Conservation (phyloP, 2,888 invertebrate species). For the Platynereis dumerilii region DNA sequence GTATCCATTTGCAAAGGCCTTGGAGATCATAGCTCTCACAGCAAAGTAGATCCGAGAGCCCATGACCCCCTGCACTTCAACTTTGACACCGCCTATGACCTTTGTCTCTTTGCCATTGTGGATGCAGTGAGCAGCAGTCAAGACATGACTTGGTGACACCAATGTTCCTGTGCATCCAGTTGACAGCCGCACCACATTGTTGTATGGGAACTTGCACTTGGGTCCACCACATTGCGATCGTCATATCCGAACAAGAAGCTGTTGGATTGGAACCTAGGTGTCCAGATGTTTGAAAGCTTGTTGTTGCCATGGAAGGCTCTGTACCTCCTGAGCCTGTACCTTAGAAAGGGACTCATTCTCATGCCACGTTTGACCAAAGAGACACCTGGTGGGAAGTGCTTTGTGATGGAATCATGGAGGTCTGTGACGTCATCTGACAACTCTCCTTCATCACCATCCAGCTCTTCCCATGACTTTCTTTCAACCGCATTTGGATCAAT, state of each 20-base stretch:
- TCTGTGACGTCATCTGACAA: too few relatives aligned
- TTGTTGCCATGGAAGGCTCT: background rate
- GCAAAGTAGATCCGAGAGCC: slow-evolving; percentile 46
- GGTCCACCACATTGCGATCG: slow-evolving; percentile 38
- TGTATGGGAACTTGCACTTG: slow-evolving; percentile 45
- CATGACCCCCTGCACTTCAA: slow-evolving; percentile 47
- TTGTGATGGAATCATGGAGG: too few relatives aligned
- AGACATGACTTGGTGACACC: slow-evolving; percentile 48
- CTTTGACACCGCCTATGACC: slow-evolving; percentile 46
- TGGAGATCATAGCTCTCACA: slow-evolving; percentile 46
- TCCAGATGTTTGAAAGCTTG: background rate
- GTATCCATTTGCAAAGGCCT: slow-evolving; percentile 25
- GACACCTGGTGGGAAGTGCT: too few relatives aligned
- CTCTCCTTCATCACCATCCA: too few relatives aligned
- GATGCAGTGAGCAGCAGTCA: slow-evolving; percentile 58
- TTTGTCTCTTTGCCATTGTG: slow-evolving; percentile 49
- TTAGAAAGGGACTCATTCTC: background rate
- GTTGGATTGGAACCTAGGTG: slow-evolving; percentile 1
- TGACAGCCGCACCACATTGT: slow-evolving; percentile 52
- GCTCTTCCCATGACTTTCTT: too few relatives aligned
- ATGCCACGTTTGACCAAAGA: too few relatives aligned
- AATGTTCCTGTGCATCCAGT: slow-evolving; percentile 57
- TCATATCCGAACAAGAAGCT: slow-evolving; percentile 41
- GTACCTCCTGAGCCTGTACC: background rate
- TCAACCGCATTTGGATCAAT: too few relatives aligned